Conservation (phyloP, 2,888 invertebrate genomes). For the Neocrepidodera transversa region DNA sequence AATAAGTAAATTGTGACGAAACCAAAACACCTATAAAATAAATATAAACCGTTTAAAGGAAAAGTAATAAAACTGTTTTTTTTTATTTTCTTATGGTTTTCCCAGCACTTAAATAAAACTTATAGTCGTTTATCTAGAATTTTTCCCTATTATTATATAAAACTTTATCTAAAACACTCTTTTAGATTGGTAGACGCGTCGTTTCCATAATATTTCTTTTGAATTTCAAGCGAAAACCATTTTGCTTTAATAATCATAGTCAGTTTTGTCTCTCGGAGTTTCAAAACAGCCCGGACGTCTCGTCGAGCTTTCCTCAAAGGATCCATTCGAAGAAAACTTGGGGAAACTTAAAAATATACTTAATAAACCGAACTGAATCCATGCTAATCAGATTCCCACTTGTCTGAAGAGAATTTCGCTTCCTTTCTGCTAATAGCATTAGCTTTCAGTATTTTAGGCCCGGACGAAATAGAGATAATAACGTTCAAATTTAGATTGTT, state of each 20-base stretch:
- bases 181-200: slow-evolving; percentile 11
- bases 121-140: slow-evolving; percentile 3
- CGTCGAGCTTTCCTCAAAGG: slow-evolving; percentile 10
- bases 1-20: too few relatives aligned
- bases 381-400: slow-evolving; percentile 33
- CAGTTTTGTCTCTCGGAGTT: slow-evolving; percentile 9
- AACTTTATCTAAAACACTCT: slow-evolving; percentile 15
- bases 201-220: slow-evolving; percentile 15
- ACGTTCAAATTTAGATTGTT: too few relatives aligned
- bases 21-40: too few relatives aligned
- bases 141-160: slow-evolving; percentile 9
- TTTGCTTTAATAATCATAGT: slow-evolving; percentile 11
- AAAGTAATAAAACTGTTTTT: too few relatives aligned
- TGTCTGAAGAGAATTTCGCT: slow-evolving; percentile 29
- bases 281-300: neutral
- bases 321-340: slow-evolving; percentile 22
- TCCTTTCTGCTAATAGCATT: slow-evolving; percentile 18
- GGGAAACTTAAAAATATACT: slow-evolving; percentile 31
- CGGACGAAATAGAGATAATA: too few relatives aligned
- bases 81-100: too few relatives aligned
- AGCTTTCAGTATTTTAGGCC: slow-evolving; percentile 6
- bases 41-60: too few relatives aligned
- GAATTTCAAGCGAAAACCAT: slow-evolving; percentile 10
- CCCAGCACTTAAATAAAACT: neutral
- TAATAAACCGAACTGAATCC: slow-evolving; percentile 29